Base-by-base conservation (phyloP, 1,140 invertebrate genomes). In the Drosophila neocordata region DNA sequence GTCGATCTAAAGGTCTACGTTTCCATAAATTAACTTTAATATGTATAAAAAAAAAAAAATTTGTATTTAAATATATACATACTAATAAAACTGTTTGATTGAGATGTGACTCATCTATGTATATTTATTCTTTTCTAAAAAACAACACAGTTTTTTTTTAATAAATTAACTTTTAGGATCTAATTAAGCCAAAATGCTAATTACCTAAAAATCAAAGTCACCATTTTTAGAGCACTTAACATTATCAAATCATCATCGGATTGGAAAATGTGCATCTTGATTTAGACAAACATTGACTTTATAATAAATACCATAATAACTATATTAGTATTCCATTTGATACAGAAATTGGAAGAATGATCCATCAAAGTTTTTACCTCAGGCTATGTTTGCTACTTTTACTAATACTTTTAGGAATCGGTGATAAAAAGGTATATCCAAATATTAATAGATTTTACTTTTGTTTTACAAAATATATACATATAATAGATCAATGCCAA, bases 401-500 rank as follows among this genome's bases (percentile, higher is more conserved):
- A 6, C 27, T 48, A 1, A 7, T 48, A 20, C 20, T 48, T 8
- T 9, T 20, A 2, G 41, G 15, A 48, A 20, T 48, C 11, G 41
- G 15, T 0, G 18, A n/a, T n/a, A n/a, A n/a, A n/a, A n/a, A n/a
- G n/a, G n/a, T n/a, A n/a, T n/a, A n/a, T n/a, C n/a, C n/a, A n/a
- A n/a, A n/a, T n/a, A n/a, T n/a, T n/a, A n/a, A n/a, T n/a, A n/a
- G n/a, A n/a, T n/a, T n/a, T n/a, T n/a, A n/a, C n/a, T n/a, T n/a
- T n/a, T n/a, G n/a, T n/a, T n/a, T n/a, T n/a, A n/a, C n/a, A n/a
- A n/a, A n/a, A n/a, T n/a, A n/a, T n/a, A n/a, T n/a, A n/a, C n/a
- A n/a, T n/a, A n/a, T n/a, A n/a, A n/a, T 38, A 68, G 65, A 13
- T 73, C 0, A 41, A 22, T n/a, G 15, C 9, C 9, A 35, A 56